These are phyloP conservation scores for Anoplius nigerrimus DNA, from an alignment of 2,888 invertebrate species.

Conservation along the genomic window DNA sequence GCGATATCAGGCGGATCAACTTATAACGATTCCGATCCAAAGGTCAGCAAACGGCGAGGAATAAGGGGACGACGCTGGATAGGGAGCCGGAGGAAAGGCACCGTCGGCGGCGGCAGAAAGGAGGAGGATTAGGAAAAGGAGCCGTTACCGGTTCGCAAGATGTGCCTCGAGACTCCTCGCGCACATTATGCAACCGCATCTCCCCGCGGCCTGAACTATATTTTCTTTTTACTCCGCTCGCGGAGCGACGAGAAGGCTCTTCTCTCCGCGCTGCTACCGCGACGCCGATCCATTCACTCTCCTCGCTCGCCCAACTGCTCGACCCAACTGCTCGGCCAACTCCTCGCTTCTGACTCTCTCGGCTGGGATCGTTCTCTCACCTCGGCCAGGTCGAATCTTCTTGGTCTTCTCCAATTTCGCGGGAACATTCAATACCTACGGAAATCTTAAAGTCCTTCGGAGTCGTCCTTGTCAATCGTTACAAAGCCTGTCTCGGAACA, in stretches of 20 bases:
- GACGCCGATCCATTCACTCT: constrained; percentile 56
- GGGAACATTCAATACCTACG: no score
- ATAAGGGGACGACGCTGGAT: not conserved
- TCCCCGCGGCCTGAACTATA: constrained; percentile 45
- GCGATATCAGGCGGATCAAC: constrained; percentile 10
- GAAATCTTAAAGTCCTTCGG: no score
- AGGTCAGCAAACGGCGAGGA: constrained; percentile 38
- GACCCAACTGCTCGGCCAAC: constrained; percentile 2
- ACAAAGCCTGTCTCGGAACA: no score
- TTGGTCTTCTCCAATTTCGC: no score
- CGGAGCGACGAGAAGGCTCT: not conserved
- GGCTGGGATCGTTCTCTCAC: constrained; percentile 2
- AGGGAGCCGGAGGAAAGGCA: not conserved
- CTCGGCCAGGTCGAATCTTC: not conserved
- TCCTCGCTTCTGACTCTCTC: no score
- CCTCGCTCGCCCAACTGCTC: constrained; percentile 4
- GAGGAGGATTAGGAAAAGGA: not conserved
- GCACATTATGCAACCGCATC: constrained; percentile 44
- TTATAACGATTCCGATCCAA: constrained; percentile 28
- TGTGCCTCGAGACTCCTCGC: constrained; percentile 29
- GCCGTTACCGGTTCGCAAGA: constrained; percentile 16
- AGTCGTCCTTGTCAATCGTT: no score
- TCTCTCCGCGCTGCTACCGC: constrained; percentile 21
- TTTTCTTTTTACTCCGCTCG: constrained; percentile 43
- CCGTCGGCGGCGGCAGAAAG: no score